Evolutionary conservation across 1,140 invertebrate species (phyloP).

Genomic region (Bombus vancouverensis): DNA sequence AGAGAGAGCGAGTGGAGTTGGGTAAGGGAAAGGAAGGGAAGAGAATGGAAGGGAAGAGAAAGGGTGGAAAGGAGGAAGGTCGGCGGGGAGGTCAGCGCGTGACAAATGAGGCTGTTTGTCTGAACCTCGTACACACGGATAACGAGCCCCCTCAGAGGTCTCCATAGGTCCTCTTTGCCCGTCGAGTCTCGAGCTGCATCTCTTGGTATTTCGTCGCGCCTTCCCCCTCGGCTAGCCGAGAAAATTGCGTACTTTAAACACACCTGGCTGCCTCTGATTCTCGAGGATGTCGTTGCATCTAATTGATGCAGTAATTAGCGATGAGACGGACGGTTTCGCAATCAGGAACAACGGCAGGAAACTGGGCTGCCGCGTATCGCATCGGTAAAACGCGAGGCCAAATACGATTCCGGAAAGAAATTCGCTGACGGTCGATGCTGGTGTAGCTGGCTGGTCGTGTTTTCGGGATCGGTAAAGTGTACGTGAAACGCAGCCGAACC

Average conservation of each 20-base stretch:
- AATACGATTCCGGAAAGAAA: neutral
- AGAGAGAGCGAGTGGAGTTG: neutral
- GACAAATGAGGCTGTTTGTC: constrained; percentile 80
- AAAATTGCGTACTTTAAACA: constrained; percentile 77
- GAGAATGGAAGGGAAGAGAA: neutral
- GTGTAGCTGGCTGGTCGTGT: no score
- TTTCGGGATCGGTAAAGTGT: neutral
- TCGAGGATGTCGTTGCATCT: constrained; percentile 71
- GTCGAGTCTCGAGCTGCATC: constrained; percentile 25
- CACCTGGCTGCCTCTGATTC: constrained; percentile 69
- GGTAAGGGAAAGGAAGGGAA: no score
- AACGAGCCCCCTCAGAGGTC: constrained; percentile 74
- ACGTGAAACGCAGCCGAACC: neutral
- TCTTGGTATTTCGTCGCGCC: constrained; percentile 1
- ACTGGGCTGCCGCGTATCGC: neutral
- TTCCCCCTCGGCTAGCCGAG: constrained; percentile 18
- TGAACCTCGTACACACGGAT: constrained; percentile 74
- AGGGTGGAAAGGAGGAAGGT: constrained; percentile 20
- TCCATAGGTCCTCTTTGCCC: constrained; percentile 47
- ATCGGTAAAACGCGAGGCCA: neutral
- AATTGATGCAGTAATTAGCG: constrained; percentile 75
- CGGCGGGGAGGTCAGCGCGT: constrained; percentile 74
- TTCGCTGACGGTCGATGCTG: neutral
- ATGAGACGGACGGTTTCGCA: constrained; percentile 56
- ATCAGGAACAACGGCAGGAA: constrained; percentile 3